A percentile compares a stretch with the other conserved stretches of the same genome.
phyloP scores from a whole-genome alignment of 53 echinoderm and acorn worm genomes.

The Echinometra lucunter region DNA sequence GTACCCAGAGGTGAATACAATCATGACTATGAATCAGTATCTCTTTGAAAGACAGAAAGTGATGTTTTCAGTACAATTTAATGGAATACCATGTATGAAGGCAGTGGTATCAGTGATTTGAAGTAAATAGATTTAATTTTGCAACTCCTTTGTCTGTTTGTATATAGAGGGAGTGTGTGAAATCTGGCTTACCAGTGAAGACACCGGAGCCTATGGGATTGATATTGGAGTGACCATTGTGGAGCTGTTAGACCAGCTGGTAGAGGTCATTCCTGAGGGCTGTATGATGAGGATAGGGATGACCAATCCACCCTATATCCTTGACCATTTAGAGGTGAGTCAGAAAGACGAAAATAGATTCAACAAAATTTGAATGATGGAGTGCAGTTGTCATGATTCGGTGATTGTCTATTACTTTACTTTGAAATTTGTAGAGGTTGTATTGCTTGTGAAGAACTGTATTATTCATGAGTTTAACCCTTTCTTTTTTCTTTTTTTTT shows the following conservation, averaged over 20 bases:
- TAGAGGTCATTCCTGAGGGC: constrained; percentile 96
- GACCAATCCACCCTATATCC: constrained; percentile 99
- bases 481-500: too few relatives aligned
- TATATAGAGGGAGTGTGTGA: constrained; percentile 96
- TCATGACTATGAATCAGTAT: too few relatives aligned
- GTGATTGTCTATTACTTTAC: not conserved
- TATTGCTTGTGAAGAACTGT: too few relatives aligned
- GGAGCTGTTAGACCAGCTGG: constrained; percentile 92
- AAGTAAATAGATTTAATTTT: not conserved
- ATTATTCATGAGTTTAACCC: too few relatives aligned
- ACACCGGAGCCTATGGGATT: constrained; percentile 97
- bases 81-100: not conserved
- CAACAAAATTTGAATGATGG: not conserved
- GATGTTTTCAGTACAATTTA: not conserved
- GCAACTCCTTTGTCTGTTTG: not conserved
- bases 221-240: constrained; percentile 96
- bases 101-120: not conserved
- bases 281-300: constrained; percentile 98
- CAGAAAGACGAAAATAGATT: not conserved
- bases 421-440: not conserved
- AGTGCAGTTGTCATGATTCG: not conserved
- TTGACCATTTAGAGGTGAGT: constrained; percentile 98
- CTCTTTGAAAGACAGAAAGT: too few relatives aligned
- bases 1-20: too few relatives aligned
- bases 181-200: constrained; percentile 98